Conservation (phyloP, 2,113 vertebrate species). For the Nestor notabilis region DNA sequence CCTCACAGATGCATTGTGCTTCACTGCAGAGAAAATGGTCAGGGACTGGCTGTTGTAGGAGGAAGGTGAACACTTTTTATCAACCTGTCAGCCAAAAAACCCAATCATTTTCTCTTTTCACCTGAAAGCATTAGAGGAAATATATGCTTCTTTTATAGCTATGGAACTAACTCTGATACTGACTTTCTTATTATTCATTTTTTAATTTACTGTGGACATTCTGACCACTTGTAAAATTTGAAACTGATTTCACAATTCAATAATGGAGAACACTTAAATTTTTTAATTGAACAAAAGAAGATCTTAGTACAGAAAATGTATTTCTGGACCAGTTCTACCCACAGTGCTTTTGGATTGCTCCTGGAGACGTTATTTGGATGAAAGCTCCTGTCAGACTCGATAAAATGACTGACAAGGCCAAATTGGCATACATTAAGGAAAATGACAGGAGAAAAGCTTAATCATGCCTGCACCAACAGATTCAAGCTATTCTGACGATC, state of each 20-base stretch:
- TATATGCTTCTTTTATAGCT: neutral
- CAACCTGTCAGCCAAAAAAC: neutral
- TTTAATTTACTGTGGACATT: neutral
- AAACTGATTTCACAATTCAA: neutral
- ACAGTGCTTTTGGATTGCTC: neutral
- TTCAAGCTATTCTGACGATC: neutral
- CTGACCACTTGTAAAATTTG: neutral
- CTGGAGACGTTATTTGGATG: slow-evolving; percentile 37
- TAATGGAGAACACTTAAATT: neutral
- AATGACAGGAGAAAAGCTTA: slow-evolving; percentile 40
- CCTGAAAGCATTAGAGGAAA: neutral
- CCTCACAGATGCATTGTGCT: neutral
- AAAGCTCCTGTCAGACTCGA: slow-evolving; percentile 7
- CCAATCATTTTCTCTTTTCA: neutral
- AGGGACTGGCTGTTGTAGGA: neutral
- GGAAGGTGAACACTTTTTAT: neutral
- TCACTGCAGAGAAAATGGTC: neutral
- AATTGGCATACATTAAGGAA: slow-evolving; percentile 40
- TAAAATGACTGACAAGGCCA: slow-evolving; percentile 43
- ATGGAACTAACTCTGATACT: neutral
- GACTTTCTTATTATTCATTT: neutral
- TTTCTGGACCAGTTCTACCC: neutral
- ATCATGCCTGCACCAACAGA: slow-evolving; percentile 35
- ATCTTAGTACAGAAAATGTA: neutral
- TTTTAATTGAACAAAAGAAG: neutral